Conservation (phyloP, 2,113 vertebrate species). For the Proterorhinus semilunaris region DNA sequence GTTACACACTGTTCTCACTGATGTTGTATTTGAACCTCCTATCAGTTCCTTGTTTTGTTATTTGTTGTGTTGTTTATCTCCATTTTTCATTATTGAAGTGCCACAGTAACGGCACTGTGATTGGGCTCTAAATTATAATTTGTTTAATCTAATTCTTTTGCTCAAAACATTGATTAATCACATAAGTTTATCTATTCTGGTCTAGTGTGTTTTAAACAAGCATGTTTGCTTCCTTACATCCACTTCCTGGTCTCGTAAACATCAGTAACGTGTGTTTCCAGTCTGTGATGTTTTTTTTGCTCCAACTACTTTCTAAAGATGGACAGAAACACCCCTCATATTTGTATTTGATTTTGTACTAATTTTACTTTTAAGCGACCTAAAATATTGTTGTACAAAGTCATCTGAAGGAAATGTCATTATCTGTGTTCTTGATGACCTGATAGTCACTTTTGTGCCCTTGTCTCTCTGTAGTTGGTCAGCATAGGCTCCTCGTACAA, state of each 20-base stretch:
- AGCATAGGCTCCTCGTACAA: slow-evolving; percentile 99
- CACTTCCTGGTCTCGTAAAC: slow-evolving; percentile 10
- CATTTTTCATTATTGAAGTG: not conserved
- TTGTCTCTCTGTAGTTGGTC: slow-evolving; percentile 81
- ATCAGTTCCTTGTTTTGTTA: not conserved
- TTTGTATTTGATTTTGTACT: not conserved
- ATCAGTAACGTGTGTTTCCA: slow-evolving; percentile 1
- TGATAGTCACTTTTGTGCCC: slow-evolving; percentile 21
- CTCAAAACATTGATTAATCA: not conserved
- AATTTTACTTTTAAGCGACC: not conserved
- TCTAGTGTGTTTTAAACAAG: slow-evolving; percentile 30
- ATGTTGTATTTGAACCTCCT: not conserved
- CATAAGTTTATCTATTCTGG: not conserved
- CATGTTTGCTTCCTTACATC: slow-evolving; percentile 52
- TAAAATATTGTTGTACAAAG: not conserved
- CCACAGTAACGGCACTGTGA: not conserved
- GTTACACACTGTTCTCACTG: not conserved
- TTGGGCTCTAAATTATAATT: not conserved
- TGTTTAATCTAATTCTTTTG: not conserved
- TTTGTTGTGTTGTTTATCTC: no score
- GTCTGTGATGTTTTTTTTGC: slow-evolving; percentile 1
- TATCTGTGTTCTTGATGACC: slow-evolving; percentile 1
- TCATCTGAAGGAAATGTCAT: not conserved
- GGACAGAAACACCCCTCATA: not conserved
- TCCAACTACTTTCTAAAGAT: not conserved